A percentile compares a stretch with the other conserved stretches of the same genome.
Conservation (phyloP, 2,113 vertebrate species). For the Corydoras sp. region DNA sequence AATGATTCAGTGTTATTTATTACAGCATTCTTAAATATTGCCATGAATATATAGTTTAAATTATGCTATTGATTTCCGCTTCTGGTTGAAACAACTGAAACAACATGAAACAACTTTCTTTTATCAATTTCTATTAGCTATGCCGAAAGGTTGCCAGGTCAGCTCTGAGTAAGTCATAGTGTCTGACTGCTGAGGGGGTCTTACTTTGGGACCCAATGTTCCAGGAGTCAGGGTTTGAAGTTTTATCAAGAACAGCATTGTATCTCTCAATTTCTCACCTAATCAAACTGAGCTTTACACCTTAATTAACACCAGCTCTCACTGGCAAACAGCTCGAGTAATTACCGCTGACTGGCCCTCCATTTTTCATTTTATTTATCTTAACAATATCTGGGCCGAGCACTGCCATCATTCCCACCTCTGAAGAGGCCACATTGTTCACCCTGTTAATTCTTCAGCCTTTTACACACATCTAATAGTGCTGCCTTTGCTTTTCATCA, state of each 20-base stretch:
- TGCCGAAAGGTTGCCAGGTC: slow-evolving; percentile 54
- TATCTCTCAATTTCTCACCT: slow-evolving; percentile 15
- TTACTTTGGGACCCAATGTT: slow-evolving; percentile 33
- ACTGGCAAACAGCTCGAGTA: slow-evolving; percentile 54
- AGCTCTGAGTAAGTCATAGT: slow-evolving; percentile 47
- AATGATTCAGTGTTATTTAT: no score
- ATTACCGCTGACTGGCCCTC: slow-evolving; percentile 54
- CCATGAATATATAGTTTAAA: no score
- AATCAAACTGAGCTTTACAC: slow-evolving; percentile 49
- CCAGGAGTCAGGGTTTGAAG: slow-evolving; percentile 43
- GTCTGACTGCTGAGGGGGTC: slow-evolving; percentile 43
- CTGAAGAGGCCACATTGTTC: slow-evolving; percentile 38
- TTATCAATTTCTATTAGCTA: not conserved
- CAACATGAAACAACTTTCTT: no score
- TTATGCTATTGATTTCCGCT: no score
- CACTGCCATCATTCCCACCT: slow-evolving; percentile 14
- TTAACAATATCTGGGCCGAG: slow-evolving; percentile 42
- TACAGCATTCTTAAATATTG: no score
- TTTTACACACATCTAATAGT: slow-evolving; percentile 30
- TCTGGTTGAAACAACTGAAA: no score
- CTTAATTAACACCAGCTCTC: slow-evolving; percentile 61
- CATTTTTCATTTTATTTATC: slow-evolving; percentile 58
- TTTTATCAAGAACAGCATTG: slow-evolving; percentile 28
- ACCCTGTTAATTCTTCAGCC: slow-evolving; percentile 21
- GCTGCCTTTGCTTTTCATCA: slow-evolving; percentile 19